A percentile compares a stretch with the other conserved stretches of the same genome.
Conservation (phyloP, 2,113 vertebrate species). For the Dasyurus viverrinus region DNA sequence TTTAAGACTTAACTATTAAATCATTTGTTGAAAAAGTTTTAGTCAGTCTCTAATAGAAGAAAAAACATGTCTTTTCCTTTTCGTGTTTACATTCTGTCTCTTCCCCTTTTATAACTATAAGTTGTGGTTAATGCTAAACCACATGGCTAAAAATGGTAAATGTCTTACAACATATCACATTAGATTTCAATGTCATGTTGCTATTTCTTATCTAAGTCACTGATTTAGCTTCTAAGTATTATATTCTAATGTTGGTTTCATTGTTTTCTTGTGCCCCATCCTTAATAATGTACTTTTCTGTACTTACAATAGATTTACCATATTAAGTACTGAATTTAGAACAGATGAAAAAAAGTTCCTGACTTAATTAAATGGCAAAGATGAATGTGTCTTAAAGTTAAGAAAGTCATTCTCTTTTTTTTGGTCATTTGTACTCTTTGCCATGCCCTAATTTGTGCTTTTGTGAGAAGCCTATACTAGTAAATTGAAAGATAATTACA, state of each 20-base stretch:
- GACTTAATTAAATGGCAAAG: background rate
- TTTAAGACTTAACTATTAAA: conserved; percentile 34
- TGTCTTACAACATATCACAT: conserved; percentile 14
- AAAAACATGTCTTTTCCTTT: conserved; percentile 42
- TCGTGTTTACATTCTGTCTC: conserved; percentile 2
- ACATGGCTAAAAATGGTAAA: conserved; percentile 49
- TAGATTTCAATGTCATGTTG: background rate
- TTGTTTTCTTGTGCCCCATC: conserved; percentile 41
- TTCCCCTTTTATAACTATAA: conserved; percentile 16
- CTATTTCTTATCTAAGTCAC: conserved; percentile 38
- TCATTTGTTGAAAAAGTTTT: conserved; percentile 22
- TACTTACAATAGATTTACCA: background rate
- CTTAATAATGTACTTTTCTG: background rate
- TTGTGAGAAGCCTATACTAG: conserved; percentile 33
- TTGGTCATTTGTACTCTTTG: background rate
- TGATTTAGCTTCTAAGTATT: conserved; percentile 46
- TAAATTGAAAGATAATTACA: conserved; percentile 39
- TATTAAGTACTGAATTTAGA: background rate
- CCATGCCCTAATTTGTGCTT: background rate
- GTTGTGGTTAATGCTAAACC: conserved; percentile 46
- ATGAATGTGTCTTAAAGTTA: background rate
- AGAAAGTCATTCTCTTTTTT: background rate
- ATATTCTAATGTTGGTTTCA: conserved; percentile 41
- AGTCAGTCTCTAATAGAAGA: background rate
- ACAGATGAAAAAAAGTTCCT: background rate